Evolutionary conservation across 2,888 invertebrate genomes (phyloP), one percentile per base, ranked within the genome.

Genomic region (Melanargia galathea): DNA sequence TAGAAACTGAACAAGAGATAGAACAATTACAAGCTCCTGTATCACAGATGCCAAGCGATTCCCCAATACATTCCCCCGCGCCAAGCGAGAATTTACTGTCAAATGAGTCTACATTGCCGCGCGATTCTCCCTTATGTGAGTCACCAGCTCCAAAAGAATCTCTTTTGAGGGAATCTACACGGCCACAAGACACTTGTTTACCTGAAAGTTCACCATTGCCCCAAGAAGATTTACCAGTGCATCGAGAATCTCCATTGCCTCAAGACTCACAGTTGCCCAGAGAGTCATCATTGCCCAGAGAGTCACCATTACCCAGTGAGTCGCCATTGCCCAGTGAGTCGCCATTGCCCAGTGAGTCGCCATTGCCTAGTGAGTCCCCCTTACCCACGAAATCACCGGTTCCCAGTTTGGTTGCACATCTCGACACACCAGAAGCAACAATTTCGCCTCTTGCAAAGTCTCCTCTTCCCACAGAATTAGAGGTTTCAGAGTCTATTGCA

Each of bases 301-400:
- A 76, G 63, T 64, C 71, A 18, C 71, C 69, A 40, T 54, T 71
- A 30, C 64, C 66, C 13, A 16, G 49, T 0, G 84, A 62, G 70
- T 74, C 55, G 75, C 68, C 18, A 64, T 72, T 59, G 11, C 64
- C 67, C 11, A 63, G 33, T 75, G 83, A 61, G 68, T 72, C 51
- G 73, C 79, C 1, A 77, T 0, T 64, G 68, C 8, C 75, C 72
- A 33, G 59, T 16, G 73, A 76, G 63, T 64, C 71, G n/a, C 71
- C 70, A 45, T 52, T 71, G 33, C 65, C 66, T 10, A 16, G 67
- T 24, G 72, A 74, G 75, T 81, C 70, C 74, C 71, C 2, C 69
- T 73, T 45, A 76, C 71, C 70, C n/a, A 62, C 67, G 26, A 72
- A 74, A 75, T 81, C n/a, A 74, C 77, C 69, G 16, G 55, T 66